Base-by-base conservation (phyloP, 64 coral and sea anemone species). In the Pachyseris speciosa region DNA sequence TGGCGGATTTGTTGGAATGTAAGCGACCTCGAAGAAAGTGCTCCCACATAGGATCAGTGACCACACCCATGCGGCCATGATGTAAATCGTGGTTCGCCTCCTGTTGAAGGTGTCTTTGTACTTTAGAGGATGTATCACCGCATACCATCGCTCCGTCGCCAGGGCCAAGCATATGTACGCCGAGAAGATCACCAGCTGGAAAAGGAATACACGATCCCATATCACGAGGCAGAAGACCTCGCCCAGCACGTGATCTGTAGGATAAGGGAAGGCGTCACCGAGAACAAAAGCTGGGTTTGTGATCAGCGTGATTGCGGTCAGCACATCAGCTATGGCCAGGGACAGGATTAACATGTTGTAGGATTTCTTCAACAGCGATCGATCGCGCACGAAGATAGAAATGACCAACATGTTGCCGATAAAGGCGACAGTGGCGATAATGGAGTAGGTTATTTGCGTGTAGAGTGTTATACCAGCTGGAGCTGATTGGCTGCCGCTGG, bases 281-380 rank as follows among this genome's bases (percentile, higher is more conserved):
- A 61, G 36, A 61, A 81, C 53, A 63, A 61, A 81, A 27, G 20
- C 77, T 61, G 77, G 77, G 30, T 81, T 81, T 38, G 77, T 61
- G 19, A 61, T 36, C 31, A 81, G n/a, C 15, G 2, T 1, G 13
- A 63, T 39, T 2, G 51, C 77, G 12, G 51, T 81, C 53, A 60
- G 13, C 32, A 60, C 77, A 63, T 81, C 77, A 25, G 77, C 52
- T 59, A 81, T 81, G 33, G 77, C 77, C 32, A 81, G 77, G 19
- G 52, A 61, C 19, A 81, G 52, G 13, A 81, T 81, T 3, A 81
- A 26, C 1, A 63, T 61, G 77, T 81, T 81, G 22, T 81, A 81
- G 12, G 77, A 81, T 39, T 61, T 81, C 52, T 81, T 81, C n/a
- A 81, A 39, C 31, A 81, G 19, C 36, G 30, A 40, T 61, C 17